Percentiles rank a stretch among this genome's conserved stretches.
These are phyloP conservation scores for Hippoglossus stenolepis DNA, from an alignment of 2,113 vertebrate genomes.

Conservation along the genomic window DNA sequence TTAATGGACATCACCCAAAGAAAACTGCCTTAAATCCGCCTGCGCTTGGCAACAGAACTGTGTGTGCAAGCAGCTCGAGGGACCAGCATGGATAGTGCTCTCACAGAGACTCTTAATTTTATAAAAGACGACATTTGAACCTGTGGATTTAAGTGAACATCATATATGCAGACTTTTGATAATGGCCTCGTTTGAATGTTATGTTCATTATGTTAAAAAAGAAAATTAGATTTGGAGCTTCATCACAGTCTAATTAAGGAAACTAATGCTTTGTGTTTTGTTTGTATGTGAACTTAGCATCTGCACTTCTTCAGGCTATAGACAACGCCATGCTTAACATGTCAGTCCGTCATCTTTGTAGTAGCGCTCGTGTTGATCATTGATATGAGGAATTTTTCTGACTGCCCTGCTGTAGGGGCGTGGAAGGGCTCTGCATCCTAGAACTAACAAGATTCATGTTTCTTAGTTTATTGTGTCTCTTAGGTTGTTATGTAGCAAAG, in stretches of 20 bases:
- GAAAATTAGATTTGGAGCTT: slow-evolving; percentile 7
- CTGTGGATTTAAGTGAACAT: slow-evolving; percentile 56
- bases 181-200: slow-evolving; percentile 28
- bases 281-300: slow-evolving; percentile 15
- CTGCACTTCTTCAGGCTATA: background rate
- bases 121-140: slow-evolving; percentile 39
- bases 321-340: background rate
- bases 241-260: slow-evolving; percentile 26
- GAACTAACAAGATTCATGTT: slow-evolving; percentile 1
- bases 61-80: slow-evolving; percentile 32
- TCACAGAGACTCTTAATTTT: slow-evolving; percentile 27
- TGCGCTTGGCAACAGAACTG: slow-evolving; percentile 31
- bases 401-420: background rate
- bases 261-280: slow-evolving; percentile 14
- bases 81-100: slow-evolving; percentile 40
- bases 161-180: slow-evolving; percentile 46
- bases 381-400: background rate
- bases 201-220: slow-evolving; percentile 7
- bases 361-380: background rate
- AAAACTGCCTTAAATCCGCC: slow-evolving; percentile 64
- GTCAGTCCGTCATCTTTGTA: background rate
- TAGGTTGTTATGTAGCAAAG: background rate
- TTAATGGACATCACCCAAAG: slow-evolving; percentile 69
- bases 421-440: slow-evolving; percentile 43
- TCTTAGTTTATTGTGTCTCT: slow-evolving; percentile 1